Percentiles rank a stretch among this genome's conserved stretches.
phyloP scores from a whole-genome alignment of 2,888 invertebrate species.

The Volucella bombylans region DNA sequence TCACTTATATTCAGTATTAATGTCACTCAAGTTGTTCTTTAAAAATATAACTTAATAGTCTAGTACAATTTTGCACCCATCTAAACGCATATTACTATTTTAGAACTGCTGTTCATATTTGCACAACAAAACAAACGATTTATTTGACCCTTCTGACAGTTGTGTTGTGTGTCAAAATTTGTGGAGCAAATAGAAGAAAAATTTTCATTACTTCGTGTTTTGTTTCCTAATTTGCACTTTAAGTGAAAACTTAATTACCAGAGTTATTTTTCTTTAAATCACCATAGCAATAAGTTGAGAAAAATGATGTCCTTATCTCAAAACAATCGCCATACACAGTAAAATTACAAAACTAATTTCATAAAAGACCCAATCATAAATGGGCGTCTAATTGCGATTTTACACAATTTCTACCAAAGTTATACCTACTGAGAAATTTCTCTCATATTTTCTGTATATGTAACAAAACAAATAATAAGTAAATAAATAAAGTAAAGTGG shows the following conservation, averaged over 20 bases:
- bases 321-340: constrained; percentile 1
- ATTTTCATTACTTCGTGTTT: constrained; percentile 63
- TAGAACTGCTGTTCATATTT: constrained; percentile 29
- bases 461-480: not conserved
- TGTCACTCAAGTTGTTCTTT: too few species aligned
- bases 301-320: constrained; percentile 22
- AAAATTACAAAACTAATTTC: constrained; percentile 13
- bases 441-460: constrained; percentile 1
- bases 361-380: constrained; percentile 4
- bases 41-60: not conserved
- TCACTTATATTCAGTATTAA: too few species aligned
- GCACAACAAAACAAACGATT: constrained; percentile 43
- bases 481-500: constrained; percentile 5
- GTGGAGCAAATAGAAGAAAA: constrained; percentile 50
- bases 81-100: constrained; percentile 36
- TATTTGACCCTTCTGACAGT: constrained; percentile 43
- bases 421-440: not conserved
- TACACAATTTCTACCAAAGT: constrained; percentile 23
- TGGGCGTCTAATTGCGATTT: constrained; percentile 46
- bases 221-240: constrained; percentile 62
- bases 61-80: constrained; percentile 17
- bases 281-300: not conserved
- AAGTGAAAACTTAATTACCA: constrained; percentile 50
- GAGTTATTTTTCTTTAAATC: constrained; percentile 2
- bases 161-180: constrained; percentile 62